A percentile compares a stretch with the other conserved stretches of the same genome.
These are phyloP conservation scores for Sthenelais limicola DNA, from an alignment of 2,888 invertebrate genomes.

Conservation along the genomic window DNA sequence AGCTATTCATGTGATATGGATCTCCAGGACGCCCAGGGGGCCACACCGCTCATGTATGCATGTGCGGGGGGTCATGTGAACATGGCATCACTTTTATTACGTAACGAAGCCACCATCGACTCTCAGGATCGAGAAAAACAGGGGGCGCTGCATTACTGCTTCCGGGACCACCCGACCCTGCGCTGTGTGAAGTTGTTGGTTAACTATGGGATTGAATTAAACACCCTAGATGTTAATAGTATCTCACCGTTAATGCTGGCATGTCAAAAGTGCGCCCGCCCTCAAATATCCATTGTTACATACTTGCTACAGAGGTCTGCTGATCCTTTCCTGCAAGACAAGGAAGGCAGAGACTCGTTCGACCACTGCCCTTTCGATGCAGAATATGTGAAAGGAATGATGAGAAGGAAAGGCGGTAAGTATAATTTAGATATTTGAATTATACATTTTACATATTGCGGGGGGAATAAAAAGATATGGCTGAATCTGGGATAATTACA, in stretches of 20 bases:
- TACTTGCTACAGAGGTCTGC: constrained; percentile 54
- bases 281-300: constrained; percentile 50
- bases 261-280: constrained; percentile 48
- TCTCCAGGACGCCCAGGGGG: constrained; percentile 43
- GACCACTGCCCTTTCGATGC: constrained; percentile 53
- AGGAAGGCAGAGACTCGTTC: constrained; percentile 53
- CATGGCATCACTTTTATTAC: constrained; percentile 46
- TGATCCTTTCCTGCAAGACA: constrained; percentile 53
- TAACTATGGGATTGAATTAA: constrained; percentile 48
- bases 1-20: constrained; percentile 39
- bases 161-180: constrained; percentile 50
- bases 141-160: constrained; percentile 54
- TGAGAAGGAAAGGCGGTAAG: constrained; percentile 51
- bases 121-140: constrained; percentile 44
- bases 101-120: constrained; percentile 43
- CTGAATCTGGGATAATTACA: not conserved
- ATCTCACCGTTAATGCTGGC: constrained; percentile 54
- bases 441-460: not conserved
- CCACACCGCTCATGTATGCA: constrained; percentile 53
- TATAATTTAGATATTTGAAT: not conserved
- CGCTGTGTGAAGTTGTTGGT: constrained; percentile 51
- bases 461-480: not conserved
- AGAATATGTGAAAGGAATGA: constrained; percentile 52
- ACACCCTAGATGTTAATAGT: constrained; percentile 46
- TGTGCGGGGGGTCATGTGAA: constrained; percentile 43